Base-by-base conservation (phyloP, 2,888 invertebrate genomes). In the Chrysotoxum bicinctum region DNA sequence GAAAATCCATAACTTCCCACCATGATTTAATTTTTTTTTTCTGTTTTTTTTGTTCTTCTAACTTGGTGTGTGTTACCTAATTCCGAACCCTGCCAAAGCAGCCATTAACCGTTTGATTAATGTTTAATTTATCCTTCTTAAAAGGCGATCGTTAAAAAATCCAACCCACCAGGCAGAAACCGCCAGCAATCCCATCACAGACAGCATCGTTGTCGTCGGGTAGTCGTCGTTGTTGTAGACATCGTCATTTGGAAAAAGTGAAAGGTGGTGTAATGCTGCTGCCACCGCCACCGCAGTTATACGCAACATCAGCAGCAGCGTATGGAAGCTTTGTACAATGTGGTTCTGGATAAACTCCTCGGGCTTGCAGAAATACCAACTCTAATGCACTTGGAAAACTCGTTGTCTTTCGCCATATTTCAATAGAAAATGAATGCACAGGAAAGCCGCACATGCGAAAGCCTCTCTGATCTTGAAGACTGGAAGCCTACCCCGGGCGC, bases 91-190 rank as follows among this genome's bases (percentile, higher is more conserved):
- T 45, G 12, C 54, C 68, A 35, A 73, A 60, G 43, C 70, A 48
- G 26, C 72, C 72, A 77, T 77, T 77, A 82, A 64, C 72, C 68
- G 58, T 69, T 78, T 83, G 78, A 83, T 83, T 73, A 78, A 83
- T 78, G 77, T 69, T 78, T 68, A 78, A 83, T 83, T 83, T 69
- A 83, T 83, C 78, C 73, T 48, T 77, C 77, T 58, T 66, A 66
- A 72, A 76, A 54, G 68, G 68, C 77, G 77, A 45, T 60, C 66
- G 58, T 45, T 68, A 58, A 54, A 52, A 56, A 56, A 48, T 62
- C 66, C 50, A 72, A 21, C 68, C 68, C 66, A 73, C 43, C 23
- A 37, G 60, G 48, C 62, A 50, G 43, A n/a, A 37, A 40, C 40
- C 40, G 16, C 8, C n/a, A 43, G 43, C 43, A 43, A 43, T 45